Base-by-base conservation (phyloP, 2,797 vertebrate genomes). In the Sebastiscus albofasciatus region DNA sequence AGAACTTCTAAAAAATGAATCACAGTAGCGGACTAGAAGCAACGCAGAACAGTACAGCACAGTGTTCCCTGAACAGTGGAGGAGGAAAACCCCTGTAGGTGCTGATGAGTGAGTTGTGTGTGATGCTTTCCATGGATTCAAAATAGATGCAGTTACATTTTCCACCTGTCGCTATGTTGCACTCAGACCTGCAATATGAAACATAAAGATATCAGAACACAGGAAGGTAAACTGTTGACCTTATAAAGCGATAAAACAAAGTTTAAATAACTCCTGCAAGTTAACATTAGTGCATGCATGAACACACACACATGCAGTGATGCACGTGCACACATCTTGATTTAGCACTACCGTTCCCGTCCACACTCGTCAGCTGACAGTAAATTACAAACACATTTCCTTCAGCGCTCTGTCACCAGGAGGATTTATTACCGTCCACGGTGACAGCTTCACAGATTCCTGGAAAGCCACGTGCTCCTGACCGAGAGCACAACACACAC, bases 371-470 rank as follows among this genome's bases (percentile, higher is more conserved):
- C 92, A 92, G 77, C 84, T 62, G 79, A 75, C 73, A 66, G 55
- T 89, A 87, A 87, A 86, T 90, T 79, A 81, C 75, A 75, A 86
- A 87, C 83, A 82, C 80, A 87, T 91, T 90, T 90, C 91, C 84
- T 68, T 68, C 85, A 79, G 20, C 16, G 1, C 80, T 85, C 74
- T 76, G 90, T 92, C 90, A 89, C 56, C 69, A 8, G 79, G 55
- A 80, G 67, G 29, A 88, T 88, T 72, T 84, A 88, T 87, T 9
- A 78, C 72, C 5, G 2, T 88, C 82, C 58, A 70, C 76, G 39
- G 27, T 79, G 85, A 90, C 79, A 89, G 82, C 82, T 87, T 77
- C 56, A 46, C 67, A 56, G n/a, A 81, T 87, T 79, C 83, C 68
- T 82, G 24, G 78, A 90, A 82, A 85, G 77, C 34, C 77, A 79